Conservation (phyloP, 1,140 invertebrate species). For the Himalopsyche phryganea region DNA sequence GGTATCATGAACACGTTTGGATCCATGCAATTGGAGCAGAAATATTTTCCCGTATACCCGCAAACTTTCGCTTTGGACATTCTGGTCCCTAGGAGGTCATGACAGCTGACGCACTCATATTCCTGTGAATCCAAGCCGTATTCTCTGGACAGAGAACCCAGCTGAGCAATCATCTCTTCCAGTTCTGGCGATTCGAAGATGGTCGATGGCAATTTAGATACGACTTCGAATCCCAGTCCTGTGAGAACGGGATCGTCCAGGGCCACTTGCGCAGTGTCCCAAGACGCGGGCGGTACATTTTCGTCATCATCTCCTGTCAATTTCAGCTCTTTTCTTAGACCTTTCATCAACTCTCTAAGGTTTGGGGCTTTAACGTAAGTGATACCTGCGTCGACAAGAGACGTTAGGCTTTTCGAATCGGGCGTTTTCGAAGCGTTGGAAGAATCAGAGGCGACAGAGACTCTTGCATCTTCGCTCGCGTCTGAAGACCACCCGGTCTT, state of each 20-base stretch:
- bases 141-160: conserved; percentile 71
- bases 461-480: conserved; percentile 14
- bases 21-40: conserved; percentile 83
- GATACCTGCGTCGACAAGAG: conserved; percentile 46
- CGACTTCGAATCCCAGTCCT: conserved; percentile 56
- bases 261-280: conserved; percentile 34
- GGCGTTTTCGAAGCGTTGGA: conserved; percentile 8
- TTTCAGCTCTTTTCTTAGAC: conserved; percentile 52
- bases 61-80: conserved; percentile 77
- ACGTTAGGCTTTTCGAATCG: conserved; percentile 51
- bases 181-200: conserved; percentile 54
- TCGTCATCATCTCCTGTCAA: conserved; percentile 41
- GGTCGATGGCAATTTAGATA: conserved; percentile 47
- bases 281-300: conserved; percentile 33
- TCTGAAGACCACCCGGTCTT: conserved; percentile 30
- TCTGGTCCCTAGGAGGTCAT: conserved; percentile 72
- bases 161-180: conserved; percentile 61
- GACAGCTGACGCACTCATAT: conserved; percentile 80
- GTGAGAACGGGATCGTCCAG: conserved; percentile 47
- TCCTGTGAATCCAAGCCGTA: conserved; percentile 82
- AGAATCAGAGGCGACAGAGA: conserved; percentile 7
- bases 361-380: conserved; percentile 55
- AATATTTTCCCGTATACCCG: conserved; percentile 80
- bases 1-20: conserved; percentile 80
- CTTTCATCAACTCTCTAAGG: conserved; percentile 58